Evolutionary conservation across 2,113 vertebrate species (phyloP).

Genomic region (Bos indicus): DNA sequence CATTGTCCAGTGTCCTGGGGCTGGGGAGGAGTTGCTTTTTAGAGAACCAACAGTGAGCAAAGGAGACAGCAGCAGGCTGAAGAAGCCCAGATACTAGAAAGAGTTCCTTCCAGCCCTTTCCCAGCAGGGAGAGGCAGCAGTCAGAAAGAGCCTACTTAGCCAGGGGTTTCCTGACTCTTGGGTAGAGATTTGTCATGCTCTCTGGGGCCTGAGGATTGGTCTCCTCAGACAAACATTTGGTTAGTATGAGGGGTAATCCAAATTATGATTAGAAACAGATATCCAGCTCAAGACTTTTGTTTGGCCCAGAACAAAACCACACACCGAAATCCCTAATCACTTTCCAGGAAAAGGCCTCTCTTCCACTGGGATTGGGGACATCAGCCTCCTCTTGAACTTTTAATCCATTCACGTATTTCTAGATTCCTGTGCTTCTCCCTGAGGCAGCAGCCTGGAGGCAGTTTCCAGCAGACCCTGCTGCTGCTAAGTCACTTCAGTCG

Average conservation of each 20-base stretch:
- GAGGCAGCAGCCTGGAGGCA: not conserved
- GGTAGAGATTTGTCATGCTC: not conserved
- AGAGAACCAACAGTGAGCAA: not conserved
- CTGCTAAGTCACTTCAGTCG: too few relatives aligned
- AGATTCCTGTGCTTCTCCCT: not conserved
- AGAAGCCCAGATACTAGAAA: not conserved
- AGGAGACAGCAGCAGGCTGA: not conserved
- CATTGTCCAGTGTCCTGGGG: not conserved
- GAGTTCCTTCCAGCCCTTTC: not conserved
- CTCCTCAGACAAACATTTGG: constrained; percentile 25
- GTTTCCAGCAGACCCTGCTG: not conserved
- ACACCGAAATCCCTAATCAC: not conserved
- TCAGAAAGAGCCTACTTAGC: not conserved
- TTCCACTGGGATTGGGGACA: not conserved
- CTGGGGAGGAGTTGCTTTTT: not conserved
- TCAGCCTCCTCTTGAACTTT: not conserved
- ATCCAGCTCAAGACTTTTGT: constrained; percentile 1
- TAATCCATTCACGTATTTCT: not conserved
- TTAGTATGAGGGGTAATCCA: not conserved
- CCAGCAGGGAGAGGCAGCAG: not conserved
- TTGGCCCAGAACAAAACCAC: constrained; percentile 21
- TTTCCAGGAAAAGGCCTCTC: constrained; percentile 35
- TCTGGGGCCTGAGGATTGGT: not conserved
- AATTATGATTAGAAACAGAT: constrained; percentile 50
- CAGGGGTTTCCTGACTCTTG: not conserved